Conservation (phyloP, 2,113 vertebrate genomes). For the Toxostoma redivivum region DNA sequence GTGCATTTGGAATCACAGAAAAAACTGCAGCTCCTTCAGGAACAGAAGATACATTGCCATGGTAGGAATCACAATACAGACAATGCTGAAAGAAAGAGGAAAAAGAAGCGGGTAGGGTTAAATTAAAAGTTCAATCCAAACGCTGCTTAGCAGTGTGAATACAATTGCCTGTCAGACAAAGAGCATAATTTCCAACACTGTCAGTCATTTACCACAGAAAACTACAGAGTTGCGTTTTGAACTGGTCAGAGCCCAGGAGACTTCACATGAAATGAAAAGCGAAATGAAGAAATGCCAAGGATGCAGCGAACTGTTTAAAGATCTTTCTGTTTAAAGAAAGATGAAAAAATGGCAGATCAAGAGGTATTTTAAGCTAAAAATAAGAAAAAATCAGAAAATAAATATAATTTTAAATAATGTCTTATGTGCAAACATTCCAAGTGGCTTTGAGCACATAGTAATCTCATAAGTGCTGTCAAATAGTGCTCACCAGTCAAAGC, state of each 20-base stretch:
- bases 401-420: not conserved
- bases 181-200: constrained; percentile 35
- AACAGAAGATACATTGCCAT: not conserved
- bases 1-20: not conserved
- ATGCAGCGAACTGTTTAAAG: not conserved
- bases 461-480: constrained; percentile 59
- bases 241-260: constrained; percentile 57
- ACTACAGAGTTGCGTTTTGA: constrained; percentile 53
- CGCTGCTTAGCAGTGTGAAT: not conserved
- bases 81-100: not conserved
- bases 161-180: constrained; percentile 53
- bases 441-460: not conserved
- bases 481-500: constrained; percentile 7
- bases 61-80: not conserved
- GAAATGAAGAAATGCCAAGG: constrained; percentile 42
- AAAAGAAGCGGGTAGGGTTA: not conserved
- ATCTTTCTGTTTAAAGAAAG: not conserved
- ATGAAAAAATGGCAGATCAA: not conserved
- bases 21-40: not conserved
- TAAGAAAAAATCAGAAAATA: not conserved
- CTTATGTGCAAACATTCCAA: constrained; percentile 1
- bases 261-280: constrained; percentile 53
- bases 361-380: not conserved
- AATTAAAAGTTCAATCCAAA: constrained; percentile 16
- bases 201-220: constrained; percentile 49